phyloP scores from a whole-genome alignment of 2,888 invertebrate species.

The Ormyrus labotus region DNA sequence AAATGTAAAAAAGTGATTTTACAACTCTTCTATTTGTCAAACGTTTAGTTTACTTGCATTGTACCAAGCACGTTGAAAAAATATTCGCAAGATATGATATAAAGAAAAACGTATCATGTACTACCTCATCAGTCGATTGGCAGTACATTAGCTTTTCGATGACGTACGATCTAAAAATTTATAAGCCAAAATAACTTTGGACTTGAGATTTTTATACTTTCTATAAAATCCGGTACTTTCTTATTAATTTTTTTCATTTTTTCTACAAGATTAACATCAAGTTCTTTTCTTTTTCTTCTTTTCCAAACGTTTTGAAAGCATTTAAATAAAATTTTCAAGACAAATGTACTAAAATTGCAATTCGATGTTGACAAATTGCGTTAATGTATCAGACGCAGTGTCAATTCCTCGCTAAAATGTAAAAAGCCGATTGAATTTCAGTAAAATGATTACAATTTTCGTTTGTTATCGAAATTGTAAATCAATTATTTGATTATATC shows the following conservation, averaged over 20 bases:
- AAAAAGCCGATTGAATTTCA: constrained; percentile 28
- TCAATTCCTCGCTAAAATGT: constrained; percentile 37
- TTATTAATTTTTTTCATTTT: constrained; percentile 6
- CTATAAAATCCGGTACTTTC: constrained; percentile 30
- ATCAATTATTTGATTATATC: too few species aligned
- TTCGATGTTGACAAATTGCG: constrained; percentile 17
- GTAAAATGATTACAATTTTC: constrained; percentile 42
- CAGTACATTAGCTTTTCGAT: constrained; percentile 55
- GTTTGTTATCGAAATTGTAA: constrained; percentile 22
- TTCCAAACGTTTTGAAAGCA: not conserved
- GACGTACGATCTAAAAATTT: constrained; percentile 44
- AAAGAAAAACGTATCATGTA: constrained; percentile 42
- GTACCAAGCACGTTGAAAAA: constrained; percentile 27
- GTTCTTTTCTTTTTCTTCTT: too few species aligned
- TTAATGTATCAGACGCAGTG: constrained; percentile 23
- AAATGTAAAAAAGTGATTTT: too few species aligned
- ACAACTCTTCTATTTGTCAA: not conserved
- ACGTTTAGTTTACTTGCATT: not conserved
- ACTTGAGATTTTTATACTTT: constrained; percentile 29
- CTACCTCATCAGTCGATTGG: constrained; percentile 54
- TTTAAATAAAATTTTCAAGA: constrained; percentile 14
- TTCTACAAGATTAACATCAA: too few species aligned
- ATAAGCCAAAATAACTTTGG: constrained; percentile 23
- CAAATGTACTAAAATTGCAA: constrained; percentile 26
- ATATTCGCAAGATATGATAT: constrained; percentile 8